phyloP scores from a whole-genome alignment of 1,140 invertebrate species.

The Drosophila grimshawi region DNA sequence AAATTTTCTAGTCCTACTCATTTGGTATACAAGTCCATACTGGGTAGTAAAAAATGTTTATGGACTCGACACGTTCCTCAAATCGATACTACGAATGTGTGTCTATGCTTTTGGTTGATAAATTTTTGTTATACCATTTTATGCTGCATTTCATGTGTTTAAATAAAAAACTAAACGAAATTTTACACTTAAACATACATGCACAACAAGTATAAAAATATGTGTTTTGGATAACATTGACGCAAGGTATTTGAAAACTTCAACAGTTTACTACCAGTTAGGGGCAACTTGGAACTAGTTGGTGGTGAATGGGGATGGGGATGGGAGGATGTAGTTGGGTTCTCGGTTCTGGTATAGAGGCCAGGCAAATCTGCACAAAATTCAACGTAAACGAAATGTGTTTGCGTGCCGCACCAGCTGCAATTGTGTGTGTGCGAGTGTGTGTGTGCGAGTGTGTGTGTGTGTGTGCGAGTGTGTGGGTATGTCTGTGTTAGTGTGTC shows the following conservation, averaged over 20 bases:
- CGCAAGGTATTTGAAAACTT: constrained; percentile 66
- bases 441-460: constrained; percentile 8
- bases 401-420: constrained; percentile 66
- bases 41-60: constrained; percentile 11
- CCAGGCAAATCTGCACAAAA: constrained; percentile 61
- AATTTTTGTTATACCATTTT: constrained; percentile 32
- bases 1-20: no score
- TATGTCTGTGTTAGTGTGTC: constrained; percentile 68
- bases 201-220: constrained; percentile 46
- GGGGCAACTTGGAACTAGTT: neutral
- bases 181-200: constrained; percentile 59
- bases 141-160: constrained; percentile 22
- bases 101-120: constrained; percentile 12
- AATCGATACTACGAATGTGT: constrained; percentile 12
- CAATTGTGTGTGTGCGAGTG: constrained; percentile 24
- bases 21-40: no score
- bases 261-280: constrained; percentile 62
- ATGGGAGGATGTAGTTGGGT: neutral
- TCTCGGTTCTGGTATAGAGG: constrained; percentile 18
- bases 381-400: constrained; percentile 80
- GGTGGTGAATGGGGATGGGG: no score
- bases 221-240: constrained; percentile 62
- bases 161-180: constrained; percentile 60
- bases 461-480: constrained; percentile 35
- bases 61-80: neutral